A percentile compares a stretch with the other conserved stretches of the same genome.
These are phyloP conservation scores for Apostichopus californicus DNA, from an alignment of 35 echinoderm and acorn worm species.

Conservation along the genomic window DNA sequence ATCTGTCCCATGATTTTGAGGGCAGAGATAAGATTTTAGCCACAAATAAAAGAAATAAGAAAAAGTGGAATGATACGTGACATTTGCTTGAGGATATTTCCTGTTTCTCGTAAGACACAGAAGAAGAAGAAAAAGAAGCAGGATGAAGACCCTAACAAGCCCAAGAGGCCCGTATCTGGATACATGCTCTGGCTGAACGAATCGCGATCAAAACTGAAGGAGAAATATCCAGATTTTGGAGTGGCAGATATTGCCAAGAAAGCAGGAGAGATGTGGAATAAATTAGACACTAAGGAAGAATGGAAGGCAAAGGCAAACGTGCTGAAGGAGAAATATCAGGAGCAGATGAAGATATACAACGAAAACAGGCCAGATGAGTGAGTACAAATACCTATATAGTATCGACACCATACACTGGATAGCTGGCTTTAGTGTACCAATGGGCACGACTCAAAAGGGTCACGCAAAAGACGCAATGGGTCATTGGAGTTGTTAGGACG, in stretches of 20 bases:
- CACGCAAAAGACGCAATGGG: too few species aligned
- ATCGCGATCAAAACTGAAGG: slow-evolving; percentile 69
- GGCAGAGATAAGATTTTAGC: too few species aligned
- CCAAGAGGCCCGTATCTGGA: slow-evolving; percentile 73
- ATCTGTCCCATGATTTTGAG: too few species aligned
- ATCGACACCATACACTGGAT: too few species aligned
- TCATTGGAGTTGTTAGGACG: too few species aligned
- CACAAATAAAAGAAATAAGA: too few species aligned
- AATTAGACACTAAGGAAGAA: slow-evolving; percentile 72
- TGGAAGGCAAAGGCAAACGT: slow-evolving; percentile 63
- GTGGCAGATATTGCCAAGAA: slow-evolving; percentile 90
- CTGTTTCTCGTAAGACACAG: not conserved
- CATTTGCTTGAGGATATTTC: too few species aligned
- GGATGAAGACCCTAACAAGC: slow-evolving; percentile 80
- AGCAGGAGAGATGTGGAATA: slow-evolving; percentile 87
- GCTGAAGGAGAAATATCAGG: slow-evolving; percentile 70
- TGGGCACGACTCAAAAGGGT: too few species aligned
- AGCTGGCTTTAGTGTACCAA: too few species aligned
- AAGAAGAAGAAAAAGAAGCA: slow-evolving; percentile 71
- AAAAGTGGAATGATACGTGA: too few species aligned
- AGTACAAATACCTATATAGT: not conserved
- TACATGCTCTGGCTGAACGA: slow-evolving; percentile 91
- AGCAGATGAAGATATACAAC: slow-evolving; percentile 70
- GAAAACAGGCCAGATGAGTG: slow-evolving; percentile 23
- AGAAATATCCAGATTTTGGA: slow-evolving; percentile 67